These are phyloP conservation scores for Formica selysi DNA, from an alignment of 1,140 invertebrate genomes.

Conservation along the genomic window DNA sequence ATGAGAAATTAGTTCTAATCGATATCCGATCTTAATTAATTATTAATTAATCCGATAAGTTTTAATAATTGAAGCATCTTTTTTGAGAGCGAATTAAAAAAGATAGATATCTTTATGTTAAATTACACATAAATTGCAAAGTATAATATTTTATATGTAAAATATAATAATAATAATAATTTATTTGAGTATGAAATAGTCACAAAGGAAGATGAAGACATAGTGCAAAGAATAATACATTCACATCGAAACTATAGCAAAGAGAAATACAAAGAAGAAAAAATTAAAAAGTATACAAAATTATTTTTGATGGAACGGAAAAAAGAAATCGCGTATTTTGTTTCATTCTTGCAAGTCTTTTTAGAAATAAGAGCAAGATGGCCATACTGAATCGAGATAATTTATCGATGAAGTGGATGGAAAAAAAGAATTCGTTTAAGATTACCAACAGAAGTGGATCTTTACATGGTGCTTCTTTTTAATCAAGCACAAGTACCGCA, in stretches of 20 bases:
- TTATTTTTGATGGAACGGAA: background rate
- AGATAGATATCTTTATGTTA: background rate
- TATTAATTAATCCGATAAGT: background rate
- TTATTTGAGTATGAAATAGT: no score
- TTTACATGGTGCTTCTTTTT: background rate
- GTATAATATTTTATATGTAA: background rate
- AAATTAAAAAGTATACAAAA: background rate
- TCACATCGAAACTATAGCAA: no score
- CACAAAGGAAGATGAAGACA: no score
- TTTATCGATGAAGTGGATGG: background rate
- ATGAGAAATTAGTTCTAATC: background rate
- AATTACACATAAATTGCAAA: background rate
- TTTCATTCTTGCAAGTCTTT: background rate
- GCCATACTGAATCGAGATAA: background rate
- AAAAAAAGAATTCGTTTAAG: constrained; percentile 8
- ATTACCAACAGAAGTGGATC: background rate
- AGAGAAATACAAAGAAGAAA: no score
- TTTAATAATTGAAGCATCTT: background rate
- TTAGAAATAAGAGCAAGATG: constrained; percentile 2
- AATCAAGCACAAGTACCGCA: background rate
- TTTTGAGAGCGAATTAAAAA: background rate
- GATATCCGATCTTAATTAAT: background rate
- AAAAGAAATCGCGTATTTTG: constrained; percentile 7
- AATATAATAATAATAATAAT: background rate
- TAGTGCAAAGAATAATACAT: no score